A percentile compares a stretch with the other conserved stretches of the same genome.
Evolutionary conservation across 2,113 vertebrate species (phyloP).

Genomic region (Grammomys dolichurus): DNA sequence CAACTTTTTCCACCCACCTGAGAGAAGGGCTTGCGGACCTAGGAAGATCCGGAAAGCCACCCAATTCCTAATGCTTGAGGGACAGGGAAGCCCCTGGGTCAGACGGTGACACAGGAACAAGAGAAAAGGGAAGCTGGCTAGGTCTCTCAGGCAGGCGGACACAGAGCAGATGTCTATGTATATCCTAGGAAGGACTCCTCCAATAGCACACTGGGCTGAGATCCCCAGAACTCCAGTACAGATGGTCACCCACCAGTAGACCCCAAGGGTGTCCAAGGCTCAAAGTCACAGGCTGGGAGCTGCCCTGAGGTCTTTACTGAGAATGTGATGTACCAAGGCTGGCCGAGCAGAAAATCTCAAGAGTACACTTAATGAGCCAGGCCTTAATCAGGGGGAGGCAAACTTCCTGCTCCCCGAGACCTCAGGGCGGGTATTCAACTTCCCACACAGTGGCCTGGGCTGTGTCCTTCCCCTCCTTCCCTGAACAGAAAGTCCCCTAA

Average conservation of each 20-base stretch:
- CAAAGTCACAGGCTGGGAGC: background rate
- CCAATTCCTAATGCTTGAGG: rapidly evolving
- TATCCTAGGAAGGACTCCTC: rapidly evolving
- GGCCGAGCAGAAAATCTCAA: background rate
- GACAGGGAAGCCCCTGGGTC: background rate
- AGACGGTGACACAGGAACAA: background rate
- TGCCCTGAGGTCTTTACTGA: background rate
- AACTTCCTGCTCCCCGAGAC: background rate
- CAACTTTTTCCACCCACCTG: background rate
- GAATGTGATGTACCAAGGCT: background rate
- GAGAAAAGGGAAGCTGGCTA: background rate
- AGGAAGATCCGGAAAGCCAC: background rate
- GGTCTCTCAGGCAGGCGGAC: background rate
- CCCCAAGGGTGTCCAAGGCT: background rate
- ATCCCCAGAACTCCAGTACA: background rate
- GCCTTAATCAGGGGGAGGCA: too few relatives aligned
- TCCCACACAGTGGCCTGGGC: background rate
- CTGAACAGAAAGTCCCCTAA: background rate
- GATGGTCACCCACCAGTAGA: background rate
- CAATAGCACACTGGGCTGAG: background rate
- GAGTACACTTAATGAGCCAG: background rate
- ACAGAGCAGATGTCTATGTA: background rate
- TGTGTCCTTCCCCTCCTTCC: background rate
- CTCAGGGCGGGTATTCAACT: background rate
- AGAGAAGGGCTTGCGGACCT: background rate